Evolutionary conservation across 2,888 invertebrate genomes (phyloP), one percentile per base, ranked within the genome.

Genomic region (Hypomecis punctinalis): DNA sequence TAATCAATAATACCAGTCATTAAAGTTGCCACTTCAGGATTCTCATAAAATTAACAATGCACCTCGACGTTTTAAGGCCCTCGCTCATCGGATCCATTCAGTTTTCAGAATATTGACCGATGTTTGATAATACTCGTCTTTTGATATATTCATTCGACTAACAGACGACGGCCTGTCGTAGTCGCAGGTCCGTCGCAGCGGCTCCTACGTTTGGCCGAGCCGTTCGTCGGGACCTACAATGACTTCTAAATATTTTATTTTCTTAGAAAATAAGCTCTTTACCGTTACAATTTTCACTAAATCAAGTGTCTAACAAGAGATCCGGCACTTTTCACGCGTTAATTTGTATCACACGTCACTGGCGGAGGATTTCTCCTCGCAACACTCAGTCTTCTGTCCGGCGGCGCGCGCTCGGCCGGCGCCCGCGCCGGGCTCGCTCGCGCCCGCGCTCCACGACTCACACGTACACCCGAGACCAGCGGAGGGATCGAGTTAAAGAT

Each of bases 231-330:
- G 35, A 23, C 33, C 39, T 45, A 47, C 47, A 51, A 7, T 6
- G 40, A 48, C 40, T 39, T 39, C 43, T 8, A 51, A 51, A 11
- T 23, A 23, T 23, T 23, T 23, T 23, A 23, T 53, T 48, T 52
- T 62, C 58, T 61, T 63, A 66, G n/a, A 52, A 52, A 67, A 67
- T 68, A 70, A 72, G 72, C 72, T 72, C 70, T 60, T 68, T 55
- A 65, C 61, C 55, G 61, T 56, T 53, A 60, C 65, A 46, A 65
- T 65, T 71, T 67, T 49, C 62, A 55, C 54, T 36, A 48, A 23
- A 13, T 11, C 60, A 51, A 61, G 47, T 48, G 57, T 63, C 58
- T 64, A 61, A 68, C 51, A 33, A 57, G 23, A 23, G 62, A 60
- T 67, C 53, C 61, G 52, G 58, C 66, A 65, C 49, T 54, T 33